A percentile compares a stretch with the other conserved stretches of the same genome.
Conservation (phyloP, 2,888 invertebrate species). For the Achlya flavicornis region DNA sequence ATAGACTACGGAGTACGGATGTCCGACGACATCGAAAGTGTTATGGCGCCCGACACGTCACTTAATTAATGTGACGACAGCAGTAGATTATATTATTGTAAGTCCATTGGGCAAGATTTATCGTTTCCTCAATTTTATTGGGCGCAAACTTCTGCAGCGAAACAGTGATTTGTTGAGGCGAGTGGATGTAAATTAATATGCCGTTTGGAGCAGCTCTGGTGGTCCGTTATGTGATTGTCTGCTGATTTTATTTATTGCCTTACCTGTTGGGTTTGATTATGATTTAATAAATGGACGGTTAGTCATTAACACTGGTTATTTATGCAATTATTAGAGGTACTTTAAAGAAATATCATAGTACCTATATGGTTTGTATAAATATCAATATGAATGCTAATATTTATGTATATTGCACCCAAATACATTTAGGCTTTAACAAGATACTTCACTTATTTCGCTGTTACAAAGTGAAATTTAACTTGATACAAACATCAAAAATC, state of each 20-base stretch:
- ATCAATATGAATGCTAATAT: too few species aligned
- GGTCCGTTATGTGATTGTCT: constrained; percentile 3
- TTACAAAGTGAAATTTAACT: too few species aligned
- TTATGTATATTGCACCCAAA: too few species aligned
- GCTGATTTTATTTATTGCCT: neutral
- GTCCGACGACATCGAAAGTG: constrained; percentile 1
- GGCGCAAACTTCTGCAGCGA: neutral
- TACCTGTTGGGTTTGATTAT: neutral
- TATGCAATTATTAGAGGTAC: neutral
- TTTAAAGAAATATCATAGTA: neutral
- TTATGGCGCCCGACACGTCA: neutral
- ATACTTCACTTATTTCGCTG: too few species aligned
- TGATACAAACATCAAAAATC: too few species aligned
- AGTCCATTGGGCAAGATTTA: constrained; percentile 12
- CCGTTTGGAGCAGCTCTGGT: neutral
- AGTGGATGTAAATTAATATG: constrained; percentile 8
- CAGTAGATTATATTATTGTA: constrained; percentile 8
- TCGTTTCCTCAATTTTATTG: constrained; percentile 11
- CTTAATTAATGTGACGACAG: constrained; percentile 4
- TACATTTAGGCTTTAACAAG: too few species aligned
- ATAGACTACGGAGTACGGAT: neutral
- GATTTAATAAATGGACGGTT: neutral
- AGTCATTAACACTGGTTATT: neutral
- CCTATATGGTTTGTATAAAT: neutral
- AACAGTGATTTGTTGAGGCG: constrained; percentile 6